Evolutionary conservation across 2,797 vertebrate species (phyloP), one percentile per base, ranked within the genome.

Genomic region (Muscicapa striata): DNA sequence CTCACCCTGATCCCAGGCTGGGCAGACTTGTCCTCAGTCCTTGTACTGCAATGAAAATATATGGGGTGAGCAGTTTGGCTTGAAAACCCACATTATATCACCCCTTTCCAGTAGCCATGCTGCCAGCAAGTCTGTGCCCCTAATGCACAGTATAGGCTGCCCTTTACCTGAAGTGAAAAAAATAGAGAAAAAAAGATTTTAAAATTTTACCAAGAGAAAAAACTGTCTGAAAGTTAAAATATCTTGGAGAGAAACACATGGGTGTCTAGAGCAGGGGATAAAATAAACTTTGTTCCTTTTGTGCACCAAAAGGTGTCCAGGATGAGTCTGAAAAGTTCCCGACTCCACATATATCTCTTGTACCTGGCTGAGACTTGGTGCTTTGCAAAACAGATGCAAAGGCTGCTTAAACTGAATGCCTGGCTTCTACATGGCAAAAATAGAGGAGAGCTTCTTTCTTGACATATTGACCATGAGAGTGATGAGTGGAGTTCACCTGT

Each of bases 61-160:
- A 38, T 0, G 4, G 68, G 55, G 29, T 38, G 19, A 54, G 11
- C 52, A 46, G 5, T 7, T 62, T 36, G 61, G 17, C 52, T 85
- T 87, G 72, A 87, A 90, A 87, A 55, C 48, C 36, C 70, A 15
- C 10, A 27, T 32, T 41, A 7, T 51, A 52, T 46, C 36, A 69
- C 8, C 15, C 4, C 15, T 82, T 66, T 43, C 23, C 57, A 32
- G 26, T 4, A 79, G 38, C 13, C 67, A 62, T 0, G 0, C 16
- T 76, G 40, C 19, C 23, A 36, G 14, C 16, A 84, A 36, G 5
- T 84, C 41, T 84, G 13, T 59, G 23, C 2, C 21, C 24, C n/a
- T 59, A 48, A 32, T 0, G 3, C 8, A 38, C 9, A 32, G 36
- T 23, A 48, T 5, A 54, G 36, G 9, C 24, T 81, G 29, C 13